Base-by-base conservation (phyloP, 2,888 invertebrate genomes). In the Chironomus riparius region DNA sequence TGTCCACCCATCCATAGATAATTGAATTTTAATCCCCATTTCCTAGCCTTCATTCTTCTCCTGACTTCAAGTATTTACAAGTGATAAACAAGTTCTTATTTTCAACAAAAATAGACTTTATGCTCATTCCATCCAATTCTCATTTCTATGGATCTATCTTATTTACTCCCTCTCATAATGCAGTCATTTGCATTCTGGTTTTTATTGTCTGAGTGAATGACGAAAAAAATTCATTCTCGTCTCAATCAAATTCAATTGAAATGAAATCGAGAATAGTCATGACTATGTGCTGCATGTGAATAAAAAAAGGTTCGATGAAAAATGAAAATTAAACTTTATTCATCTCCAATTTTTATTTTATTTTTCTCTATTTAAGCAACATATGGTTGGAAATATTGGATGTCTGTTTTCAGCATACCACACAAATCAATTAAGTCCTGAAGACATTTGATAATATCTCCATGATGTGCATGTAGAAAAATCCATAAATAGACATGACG, bases 21-120 rank as follows among this genome's bases (percentile, higher is more conserved):
- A 73, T 73, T 73, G 62, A 73, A 73, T 38, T 73, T 73, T 73
- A 73, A 73, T 73, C 72, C 47, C n/a, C 24, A 28, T 28, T 38
- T 38, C 38, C 38, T 38, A 38, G 38, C 38, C 10, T 38, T 28
- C 5, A 28, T 28, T 28, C 28, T 28, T 28, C 28, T 28, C 28
- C 38, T 10, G 7, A 38, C 38, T 38, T 38, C 38, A 38, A 38
- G 38, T 38, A 38, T 38, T 38, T 38, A 38, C 38, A 38, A 38
- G 38, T 38, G 38, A 38, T 38, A 38, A 38, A 38, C 38, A 38
- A 38, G 38, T 38, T 38, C 38, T 38, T 38, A 38, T 38, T 38
- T 38, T 38, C 2, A 7, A 38, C 2, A 38, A 38, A 38, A 38
- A 38, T 38, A 38, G 38, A 38, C 38, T 38, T 38, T 38, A 10